Conservation (phyloP, 2,113 vertebrate species). For the chimpanzee (Pan troglodytes) region NHGRI_mPanTro3-v2.1_pri NC_072409.2:101911501-101912000, state of each 20-base stretch:
- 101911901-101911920: conserved; percentile 23
- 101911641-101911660: conserved; percentile 76
- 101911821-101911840: conserved; percentile 54
- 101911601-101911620: conserved; percentile 76
- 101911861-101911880: conserved; percentile 24
- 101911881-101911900: not conserved
- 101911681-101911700: not conserved
- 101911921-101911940: not conserved
- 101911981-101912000: not conserved
- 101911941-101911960: not conserved
- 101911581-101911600: conserved; percentile 76
- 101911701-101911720: conserved; percentile 53
- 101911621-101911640: conserved; percentile 77
- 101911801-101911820: conserved; percentile 68
- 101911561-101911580: conserved; percentile 73
- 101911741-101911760: conserved; percentile 68
- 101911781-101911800: conserved; percentile 66
- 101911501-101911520: conserved; percentile 56
- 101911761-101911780: conserved; percentile 76
- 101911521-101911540: conserved; percentile 51
- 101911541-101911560: conserved; percentile 58
- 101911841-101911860: not conserved
- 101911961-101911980: not conserved
- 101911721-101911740: conserved; percentile 43
- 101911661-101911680: conserved; percentile 43